A percentile compares a stretch with the other conserved stretches of the same genome.
Conservation (phyloP, 2,888 invertebrate genomes). For the Eucera pruinosa region DNA sequence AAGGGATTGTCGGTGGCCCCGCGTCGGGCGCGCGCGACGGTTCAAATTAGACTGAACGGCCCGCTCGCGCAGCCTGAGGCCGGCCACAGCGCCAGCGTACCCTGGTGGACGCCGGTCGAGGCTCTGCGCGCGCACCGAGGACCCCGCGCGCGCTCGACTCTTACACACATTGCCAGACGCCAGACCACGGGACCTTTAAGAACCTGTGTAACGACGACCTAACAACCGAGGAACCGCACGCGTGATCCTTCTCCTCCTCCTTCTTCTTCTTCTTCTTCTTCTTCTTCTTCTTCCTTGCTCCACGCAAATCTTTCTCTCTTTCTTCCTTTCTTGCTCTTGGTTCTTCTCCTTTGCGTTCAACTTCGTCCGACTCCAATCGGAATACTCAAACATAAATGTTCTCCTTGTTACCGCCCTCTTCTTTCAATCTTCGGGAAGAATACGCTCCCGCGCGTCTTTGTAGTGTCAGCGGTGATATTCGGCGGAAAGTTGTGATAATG, state of each 20-base stretch:
- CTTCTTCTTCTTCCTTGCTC: constrained; percentile 4
- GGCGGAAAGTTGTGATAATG: too few species aligned
- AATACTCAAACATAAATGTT: constrained; percentile 23
- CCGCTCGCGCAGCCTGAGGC: constrained; percentile 82
- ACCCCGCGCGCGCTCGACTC: constrained; percentile 11
- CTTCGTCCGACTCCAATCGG: neutral
- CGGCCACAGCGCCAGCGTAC: constrained; percentile 83
- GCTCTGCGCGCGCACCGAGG: constrained; percentile 81
- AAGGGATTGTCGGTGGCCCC: constrained; percentile 74
- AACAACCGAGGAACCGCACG: constrained; percentile 74
- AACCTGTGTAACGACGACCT: constrained; percentile 76
- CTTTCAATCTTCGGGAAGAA: neutral
- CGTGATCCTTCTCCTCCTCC: constrained; percentile 61
- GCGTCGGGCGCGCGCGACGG: constrained; percentile 84
- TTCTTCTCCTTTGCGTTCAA: too few species aligned
- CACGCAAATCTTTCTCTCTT: neutral
- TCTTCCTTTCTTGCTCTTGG: too few species aligned
- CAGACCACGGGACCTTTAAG: constrained; percentile 73
- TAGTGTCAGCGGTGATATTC: too few species aligned
- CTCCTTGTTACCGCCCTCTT: constrained; percentile 33
- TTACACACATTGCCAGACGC: constrained; percentile 33
- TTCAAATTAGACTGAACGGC: constrained; percentile 84
- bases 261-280: constrained; percentile 20
- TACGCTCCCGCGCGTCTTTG: neutral
- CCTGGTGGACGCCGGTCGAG: constrained; percentile 83